Conservation (phyloP, 2,888 invertebrate genomes). For the Anthrax anthrax region DNA sequence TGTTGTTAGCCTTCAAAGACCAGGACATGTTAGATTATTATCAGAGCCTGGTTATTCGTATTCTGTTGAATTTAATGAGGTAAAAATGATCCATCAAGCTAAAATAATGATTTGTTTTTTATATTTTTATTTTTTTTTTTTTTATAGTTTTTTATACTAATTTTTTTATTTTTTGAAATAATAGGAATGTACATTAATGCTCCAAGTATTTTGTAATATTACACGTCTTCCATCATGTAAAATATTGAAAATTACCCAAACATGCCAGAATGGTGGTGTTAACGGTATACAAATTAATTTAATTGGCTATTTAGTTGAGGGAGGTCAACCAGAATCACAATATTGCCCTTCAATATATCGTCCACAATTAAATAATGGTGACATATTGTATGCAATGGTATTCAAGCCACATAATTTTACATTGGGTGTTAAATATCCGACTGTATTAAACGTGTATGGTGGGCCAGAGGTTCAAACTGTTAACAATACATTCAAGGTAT, state of each 20-base stretch:
- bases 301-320: slow-evolving; percentile 56
- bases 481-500: slow-evolving; percentile 86
- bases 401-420: slow-evolving; percentile 68
- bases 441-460: slow-evolving; percentile 92
- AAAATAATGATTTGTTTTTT: neutral
- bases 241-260: slow-evolving; percentile 54
- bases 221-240: slow-evolving; percentile 65
- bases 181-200: slow-evolving; percentile 64
- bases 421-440: slow-evolving; percentile 56
- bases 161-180: slow-evolving; percentile 12
- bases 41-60: slow-evolving; percentile 78
- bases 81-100: slow-evolving; percentile 23
- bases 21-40: slow-evolving; percentile 58
- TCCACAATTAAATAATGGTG: slow-evolving; percentile 52
- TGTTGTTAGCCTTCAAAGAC: slow-evolving; percentile 58
- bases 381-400: slow-evolving; percentile 71
- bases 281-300: slow-evolving; percentile 52
- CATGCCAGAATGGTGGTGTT: slow-evolving; percentile 45
- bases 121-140: neutral
- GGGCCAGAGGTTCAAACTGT: slow-evolving; percentile 98
- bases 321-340: slow-evolving; percentile 42
- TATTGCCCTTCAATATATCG: slow-evolving; percentile 59
- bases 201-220: slow-evolving; percentile 73
- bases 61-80: slow-evolving; percentile 64
- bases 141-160: neutral